Percentiles rank a stretch among this genome's conserved stretches.
phyloP scores from a whole-genome alignment of 2,888 invertebrate species.

The Cryptus viduatorius region DNA sequence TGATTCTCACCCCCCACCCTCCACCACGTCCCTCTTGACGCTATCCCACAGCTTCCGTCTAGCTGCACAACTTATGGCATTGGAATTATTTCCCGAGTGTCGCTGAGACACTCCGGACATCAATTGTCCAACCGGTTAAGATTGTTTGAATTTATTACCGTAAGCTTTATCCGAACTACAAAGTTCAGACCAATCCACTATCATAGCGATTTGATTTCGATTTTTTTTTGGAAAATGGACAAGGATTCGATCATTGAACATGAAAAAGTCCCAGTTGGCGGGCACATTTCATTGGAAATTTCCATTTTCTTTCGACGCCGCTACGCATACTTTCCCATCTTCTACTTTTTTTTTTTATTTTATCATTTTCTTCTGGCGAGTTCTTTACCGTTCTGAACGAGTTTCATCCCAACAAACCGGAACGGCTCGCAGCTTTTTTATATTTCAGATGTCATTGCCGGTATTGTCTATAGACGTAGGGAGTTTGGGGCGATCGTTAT shows the following conservation, averaged over 20 bases:
- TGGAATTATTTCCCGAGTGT: conserved; percentile 75
- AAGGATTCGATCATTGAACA: neutral
- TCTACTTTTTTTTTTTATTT: conserved; percentile 16
- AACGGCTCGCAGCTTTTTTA: conserved; percentile 73
- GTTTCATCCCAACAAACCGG: conserved; percentile 70
- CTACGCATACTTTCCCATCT: neutral
- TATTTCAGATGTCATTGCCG: conserved; percentile 77
- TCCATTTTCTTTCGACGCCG: conserved; percentile 5
- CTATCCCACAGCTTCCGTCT: conserved; percentile 73
- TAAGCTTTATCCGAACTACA: neutral
- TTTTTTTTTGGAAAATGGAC: neutral
- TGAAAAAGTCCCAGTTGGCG: neutral
- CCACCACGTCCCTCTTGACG: conserved; percentile 47
- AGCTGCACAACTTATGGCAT: conserved; percentile 80
- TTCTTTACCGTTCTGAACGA: conserved; percentile 58
- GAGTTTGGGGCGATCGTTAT: conserved; percentile 42
- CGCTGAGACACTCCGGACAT: conserved; percentile 45
- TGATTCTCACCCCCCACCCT: conserved; percentile 70
- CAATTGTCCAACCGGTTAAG: conserved; percentile 51
- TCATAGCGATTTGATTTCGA: neutral
- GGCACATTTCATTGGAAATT: neutral
- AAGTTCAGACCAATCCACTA: neutral
- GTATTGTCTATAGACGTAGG: conserved; percentile 74
- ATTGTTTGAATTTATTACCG: neutral
- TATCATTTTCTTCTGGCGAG: conserved; percentile 46